These are phyloP conservation scores for Odontothrips loti DNA, from an alignment of 2,888 invertebrate species.

Conservation along the genomic window DNA sequence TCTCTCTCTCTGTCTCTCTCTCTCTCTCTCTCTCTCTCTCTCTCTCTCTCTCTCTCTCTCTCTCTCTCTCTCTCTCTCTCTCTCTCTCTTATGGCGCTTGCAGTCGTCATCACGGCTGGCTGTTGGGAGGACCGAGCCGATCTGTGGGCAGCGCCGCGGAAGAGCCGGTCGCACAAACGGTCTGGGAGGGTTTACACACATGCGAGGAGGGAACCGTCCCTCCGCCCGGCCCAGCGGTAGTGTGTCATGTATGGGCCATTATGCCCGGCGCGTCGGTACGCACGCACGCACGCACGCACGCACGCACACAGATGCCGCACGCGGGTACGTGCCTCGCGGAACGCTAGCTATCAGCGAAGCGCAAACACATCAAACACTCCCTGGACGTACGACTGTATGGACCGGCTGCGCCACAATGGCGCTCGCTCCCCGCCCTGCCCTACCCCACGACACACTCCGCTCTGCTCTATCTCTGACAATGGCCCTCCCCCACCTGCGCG, in stretches of 20 bases:
- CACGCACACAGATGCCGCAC: not conserved
- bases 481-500: too few species aligned
- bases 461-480: too few species aligned
- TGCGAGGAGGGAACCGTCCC: too few species aligned
- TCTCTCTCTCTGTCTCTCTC: not conserved
- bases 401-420: not conserved
- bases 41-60: not conserved
- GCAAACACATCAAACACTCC: constrained; percentile 15
- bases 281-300: constrained; percentile 3
- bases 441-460: not conserved
- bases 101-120: too few species aligned
- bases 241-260: too few species aligned
- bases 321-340: not conserved
- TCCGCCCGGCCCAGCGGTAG: too few species aligned
- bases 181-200: too few species aligned
- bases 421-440: not conserved
- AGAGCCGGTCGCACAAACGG: too few species aligned
- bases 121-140: too few species aligned
- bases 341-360: not conserved
- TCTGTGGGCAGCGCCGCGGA: too few species aligned
- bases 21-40: not conserved
- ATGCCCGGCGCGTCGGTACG: not conserved
- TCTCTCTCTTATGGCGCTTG: not conserved
- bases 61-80: not conserved
- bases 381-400: too few species aligned